Evolutionary conservation across 2,888 invertebrate species (phyloP).

Genomic region (Eristalis arbustorum): DNA sequence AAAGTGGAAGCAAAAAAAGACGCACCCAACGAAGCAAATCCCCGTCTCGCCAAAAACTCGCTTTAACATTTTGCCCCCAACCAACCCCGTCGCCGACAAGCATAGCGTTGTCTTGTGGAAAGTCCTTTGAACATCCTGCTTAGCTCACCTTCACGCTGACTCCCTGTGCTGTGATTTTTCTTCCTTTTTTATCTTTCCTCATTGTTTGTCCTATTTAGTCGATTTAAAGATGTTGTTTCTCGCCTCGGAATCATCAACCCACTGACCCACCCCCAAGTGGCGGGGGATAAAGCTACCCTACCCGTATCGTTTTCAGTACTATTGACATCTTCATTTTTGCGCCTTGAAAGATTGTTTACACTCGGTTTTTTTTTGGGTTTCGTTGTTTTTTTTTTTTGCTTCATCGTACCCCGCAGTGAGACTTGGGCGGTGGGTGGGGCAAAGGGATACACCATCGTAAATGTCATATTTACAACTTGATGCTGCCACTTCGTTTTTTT

Average conservation of each 20-base stretch:
- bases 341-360: slow-evolving; percentile 74
- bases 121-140: slow-evolving; percentile 22
- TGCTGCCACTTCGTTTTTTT: slow-evolving; percentile 18
- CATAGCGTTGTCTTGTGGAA: slow-evolving; percentile 1
- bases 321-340: slow-evolving; percentile 80
- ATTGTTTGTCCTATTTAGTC: slow-evolving; percentile 65
- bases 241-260: slow-evolving; percentile 52
- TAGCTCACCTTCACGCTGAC: slow-evolving; percentile 30
- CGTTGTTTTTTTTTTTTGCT: slow-evolving; percentile 27
- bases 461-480: slow-evolving; percentile 62
- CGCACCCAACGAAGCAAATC: not conserved
- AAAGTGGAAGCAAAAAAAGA: slow-evolving; percentile 2
- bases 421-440: not conserved
- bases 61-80: not conserved
- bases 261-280: slow-evolving; percentile 35
- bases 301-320: slow-evolving; percentile 74
- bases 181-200: slow-evolving; percentile 4
- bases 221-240: slow-evolving; percentile 69
- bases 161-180: slow-evolving; percentile 37
- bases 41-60: slow-evolving; percentile 12
- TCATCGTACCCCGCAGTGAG: not conserved
- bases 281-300: slow-evolving; percentile 21
- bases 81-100: not conserved
- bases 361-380: slow-evolving; percentile 29
- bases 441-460: slow-evolving; percentile 28